A percentile compares a stretch with the other conserved stretches of the same genome.
These are phyloP conservation scores for Leguminivora glycinivorella DNA, from an alignment of 1,140 invertebrate genomes.

Conservation along the genomic window DNA sequence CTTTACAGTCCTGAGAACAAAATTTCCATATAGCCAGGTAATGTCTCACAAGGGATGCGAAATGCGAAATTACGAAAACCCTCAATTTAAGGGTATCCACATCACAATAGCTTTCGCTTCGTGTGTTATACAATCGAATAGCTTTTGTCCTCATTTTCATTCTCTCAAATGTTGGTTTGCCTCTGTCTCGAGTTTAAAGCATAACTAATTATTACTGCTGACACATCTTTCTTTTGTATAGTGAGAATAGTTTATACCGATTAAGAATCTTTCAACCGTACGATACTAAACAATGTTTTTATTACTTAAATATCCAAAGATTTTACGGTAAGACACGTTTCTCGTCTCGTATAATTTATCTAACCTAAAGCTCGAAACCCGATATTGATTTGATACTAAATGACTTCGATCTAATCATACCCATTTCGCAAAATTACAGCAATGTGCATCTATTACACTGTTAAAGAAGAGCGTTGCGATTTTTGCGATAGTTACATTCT, in stretches of 20 bases:
- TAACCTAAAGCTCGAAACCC: no score
- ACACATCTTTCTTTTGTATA: neutral
- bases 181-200: slow-evolving; percentile 7
- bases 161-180: slow-evolving; percentile 10
- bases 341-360: no score
- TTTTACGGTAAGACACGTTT: no score
- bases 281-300: neutral
- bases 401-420: no score
- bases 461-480: no score
- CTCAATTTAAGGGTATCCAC: slow-evolving; percentile 22
- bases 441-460: no score
- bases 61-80: slow-evolving; percentile 25
- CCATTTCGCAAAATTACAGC: no score
- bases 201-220: slow-evolving; percentile 17
- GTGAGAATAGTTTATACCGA: neutral
- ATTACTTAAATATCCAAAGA: no score
- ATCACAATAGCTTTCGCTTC: slow-evolving; percentile 22
- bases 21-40: slow-evolving; percentile 19
- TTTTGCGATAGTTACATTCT: no score
- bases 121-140: slow-evolving; percentile 19
- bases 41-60: slow-evolving; percentile 4
- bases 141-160: slow-evolving; percentile 17
- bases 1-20: neutral
- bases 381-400: no score
- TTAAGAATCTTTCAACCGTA: neutral